phyloP scores from a whole-genome alignment of 2,888 invertebrate species.

The Pseudoips prasinana region DNA sequence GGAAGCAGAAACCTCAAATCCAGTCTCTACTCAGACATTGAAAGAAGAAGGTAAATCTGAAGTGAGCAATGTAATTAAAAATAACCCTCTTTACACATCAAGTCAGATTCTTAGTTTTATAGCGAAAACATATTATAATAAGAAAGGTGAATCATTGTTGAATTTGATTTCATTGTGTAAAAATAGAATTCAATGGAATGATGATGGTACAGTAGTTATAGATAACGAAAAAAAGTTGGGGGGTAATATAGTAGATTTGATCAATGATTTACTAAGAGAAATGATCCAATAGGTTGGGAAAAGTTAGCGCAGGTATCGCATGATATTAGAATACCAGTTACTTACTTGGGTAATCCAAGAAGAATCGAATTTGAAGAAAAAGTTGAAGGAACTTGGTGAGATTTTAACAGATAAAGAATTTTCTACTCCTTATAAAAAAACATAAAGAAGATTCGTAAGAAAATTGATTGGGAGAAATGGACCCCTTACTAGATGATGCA shows the following conservation, averaged over 20 bases:
- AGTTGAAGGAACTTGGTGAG: neutral
- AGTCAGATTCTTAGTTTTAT: conserved; percentile 7
- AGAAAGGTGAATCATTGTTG: conserved; percentile 23
- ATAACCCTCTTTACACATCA: conserved; percentile 16
- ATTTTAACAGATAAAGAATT: neutral
- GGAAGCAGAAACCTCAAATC: too few relatives aligned
- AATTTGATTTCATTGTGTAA: neutral
- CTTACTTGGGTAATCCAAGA: conserved; percentile 30
- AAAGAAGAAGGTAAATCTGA: too few relatives aligned
- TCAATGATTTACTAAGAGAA: conserved; percentile 28
- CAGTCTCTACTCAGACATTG: too few relatives aligned
- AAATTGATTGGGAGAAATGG: conserved; percentile 34
- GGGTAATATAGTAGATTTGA: conserved; percentile 34
- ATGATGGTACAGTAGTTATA: conserved; percentile 23
- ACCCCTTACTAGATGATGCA: conserved; percentile 31
- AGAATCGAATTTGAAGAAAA: conserved; percentile 15
- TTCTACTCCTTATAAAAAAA: neutral
- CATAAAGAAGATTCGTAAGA: conserved; percentile 17
- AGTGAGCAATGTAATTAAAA: too few relatives aligned
- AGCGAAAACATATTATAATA: conserved; percentile 12
- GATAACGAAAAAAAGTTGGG: conserved; percentile 21
- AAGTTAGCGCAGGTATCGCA: conserved; percentile 26
- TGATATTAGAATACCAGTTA: conserved; percentile 25
- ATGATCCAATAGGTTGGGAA: conserved; percentile 31
- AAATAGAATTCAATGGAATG: conserved; percentile 12